Evolutionary conservation across 1,140 invertebrate genomes (phyloP).

Genomic region (Drosophila pseudoobscura): DNA sequence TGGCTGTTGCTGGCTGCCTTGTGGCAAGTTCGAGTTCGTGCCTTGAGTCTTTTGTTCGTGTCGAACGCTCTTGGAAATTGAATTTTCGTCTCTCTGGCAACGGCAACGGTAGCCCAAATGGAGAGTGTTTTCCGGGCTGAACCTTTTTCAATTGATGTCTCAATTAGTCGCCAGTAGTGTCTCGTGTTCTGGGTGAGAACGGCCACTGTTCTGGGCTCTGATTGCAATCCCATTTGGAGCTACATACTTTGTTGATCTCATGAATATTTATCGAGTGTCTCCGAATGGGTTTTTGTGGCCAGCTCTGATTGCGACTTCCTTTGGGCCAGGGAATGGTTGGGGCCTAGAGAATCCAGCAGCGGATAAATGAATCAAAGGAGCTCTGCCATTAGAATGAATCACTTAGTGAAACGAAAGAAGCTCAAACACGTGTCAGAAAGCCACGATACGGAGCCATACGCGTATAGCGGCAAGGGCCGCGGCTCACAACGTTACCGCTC

Average conservation of each 20-base stretch:
- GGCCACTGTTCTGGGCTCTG: constrained; percentile 7
- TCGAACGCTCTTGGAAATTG: constrained; percentile 17
- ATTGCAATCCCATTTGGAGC: constrained; percentile 16
- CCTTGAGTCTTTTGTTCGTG: constrained; percentile 37
- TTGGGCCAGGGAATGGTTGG: too few species aligned
- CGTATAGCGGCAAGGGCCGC: too few species aligned
- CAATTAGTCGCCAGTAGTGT: constrained; percentile 18
- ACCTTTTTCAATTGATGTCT: constrained; percentile 16
- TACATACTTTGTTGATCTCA: constrained; percentile 6
- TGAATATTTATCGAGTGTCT: constrained; percentile 7
- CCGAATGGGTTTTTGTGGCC: background rate
- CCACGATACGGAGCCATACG: too few species aligned
- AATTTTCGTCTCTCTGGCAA: constrained; percentile 9
- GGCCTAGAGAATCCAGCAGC: too few species aligned
- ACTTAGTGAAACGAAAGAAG: too few species aligned
- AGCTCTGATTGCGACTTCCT: too few species aligned
- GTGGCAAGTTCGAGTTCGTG: constrained; percentile 40
- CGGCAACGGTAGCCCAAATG: constrained; percentile 41
- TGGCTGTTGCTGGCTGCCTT: background rate
- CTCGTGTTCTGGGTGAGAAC: background rate
- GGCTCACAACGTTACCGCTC: too few species aligned
- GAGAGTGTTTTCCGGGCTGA: constrained; percentile 42
- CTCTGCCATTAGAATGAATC: too few species aligned
- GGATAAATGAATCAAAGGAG: too few species aligned
- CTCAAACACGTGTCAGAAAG: too few species aligned